These are phyloP conservation scores for Solenopsis invicta DNA, from an alignment of 1,140 invertebrate genomes.

Conservation along the genomic window DNA sequence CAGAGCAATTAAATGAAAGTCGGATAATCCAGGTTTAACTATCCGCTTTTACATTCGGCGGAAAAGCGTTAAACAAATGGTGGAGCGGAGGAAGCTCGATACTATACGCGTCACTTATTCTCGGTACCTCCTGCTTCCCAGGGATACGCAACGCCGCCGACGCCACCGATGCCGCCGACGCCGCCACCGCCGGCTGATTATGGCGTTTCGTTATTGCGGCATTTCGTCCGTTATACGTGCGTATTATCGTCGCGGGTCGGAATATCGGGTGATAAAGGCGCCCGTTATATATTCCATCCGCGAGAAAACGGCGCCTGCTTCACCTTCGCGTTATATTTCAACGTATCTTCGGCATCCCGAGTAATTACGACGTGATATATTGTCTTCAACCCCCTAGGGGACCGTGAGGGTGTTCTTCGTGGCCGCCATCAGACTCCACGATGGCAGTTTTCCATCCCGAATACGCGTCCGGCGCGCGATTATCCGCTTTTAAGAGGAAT, in stretches of 20 bases:
- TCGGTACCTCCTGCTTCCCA: background rate
- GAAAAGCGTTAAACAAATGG: constrained; percentile 49
- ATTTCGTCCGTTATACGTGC: constrained; percentile 28
- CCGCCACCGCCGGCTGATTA: constrained; percentile 2
- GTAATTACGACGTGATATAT: constrained; percentile 68
- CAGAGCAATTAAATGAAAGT: constrained; percentile 51
- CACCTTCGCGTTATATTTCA: constrained; percentile 62
- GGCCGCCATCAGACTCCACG: constrained; percentile 44
- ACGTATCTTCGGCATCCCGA: constrained; percentile 59
- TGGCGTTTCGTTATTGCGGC: constrained; percentile 30
- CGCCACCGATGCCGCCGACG: too few species aligned
- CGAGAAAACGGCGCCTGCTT: constrained; percentile 25
- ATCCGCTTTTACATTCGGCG: constrained; percentile 40
- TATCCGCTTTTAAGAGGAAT: constrained; percentile 61
- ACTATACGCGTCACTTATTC: constrained; percentile 23
- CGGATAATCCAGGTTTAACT: constrained; percentile 56
- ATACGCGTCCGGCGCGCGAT: constrained; percentile 48
- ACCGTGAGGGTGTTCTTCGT: constrained; percentile 26
- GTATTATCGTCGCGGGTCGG: constrained; percentile 45
- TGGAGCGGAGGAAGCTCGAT: background rate
- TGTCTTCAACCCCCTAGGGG: constrained; percentile 28
- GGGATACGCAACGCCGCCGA: background rate
- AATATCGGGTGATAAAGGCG: constrained; percentile 59
- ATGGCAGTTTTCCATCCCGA: constrained; percentile 50
- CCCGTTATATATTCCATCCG: constrained; percentile 45